Conservation (phyloP, 2,888 invertebrate genomes). For the Balanococcus diminutus region DNA sequence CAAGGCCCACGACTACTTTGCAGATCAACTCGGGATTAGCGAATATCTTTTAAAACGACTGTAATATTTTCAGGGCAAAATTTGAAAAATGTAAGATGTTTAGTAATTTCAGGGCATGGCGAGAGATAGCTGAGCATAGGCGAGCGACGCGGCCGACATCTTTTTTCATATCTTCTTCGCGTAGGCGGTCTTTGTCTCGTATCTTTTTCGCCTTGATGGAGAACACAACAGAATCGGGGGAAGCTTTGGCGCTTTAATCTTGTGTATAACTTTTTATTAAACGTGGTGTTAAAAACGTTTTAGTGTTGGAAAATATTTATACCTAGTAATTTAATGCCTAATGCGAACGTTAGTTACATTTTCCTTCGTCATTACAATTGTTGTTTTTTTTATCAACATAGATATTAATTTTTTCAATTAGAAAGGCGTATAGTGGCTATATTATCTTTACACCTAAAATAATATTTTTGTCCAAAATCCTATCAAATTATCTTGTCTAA, state of each 20-base stretch:
- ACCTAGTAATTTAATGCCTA: not conserved
- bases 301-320: not conserved
- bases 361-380: not conserved
- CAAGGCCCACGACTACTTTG: not conserved
- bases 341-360: not conserved
- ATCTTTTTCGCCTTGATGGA: not conserved
- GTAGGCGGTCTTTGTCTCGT: not conserved
- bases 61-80: not conserved
- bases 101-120: not conserved
- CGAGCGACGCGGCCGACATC: not conserved
- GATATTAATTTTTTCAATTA: not conserved
- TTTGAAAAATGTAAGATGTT: conserved; percentile 24
- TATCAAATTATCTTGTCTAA: too few relatives aligned
- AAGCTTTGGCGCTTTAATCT: not conserved
- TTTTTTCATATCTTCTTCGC: not conserved
- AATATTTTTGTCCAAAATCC: too few relatives aligned
- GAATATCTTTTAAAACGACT: conserved; percentile 23
- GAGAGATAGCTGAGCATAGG: too few relatives aligned
- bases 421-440: not conserved
- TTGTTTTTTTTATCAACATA: not conserved
- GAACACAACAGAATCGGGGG: too few relatives aligned
- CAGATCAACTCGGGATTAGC: not conserved
- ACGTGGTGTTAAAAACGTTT: not conserved
- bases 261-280: not conserved
- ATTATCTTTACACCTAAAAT: too few relatives aligned